phyloP scores from a whole-genome alignment of 2,888 invertebrate species.

The Tillus elongatus region DNA sequence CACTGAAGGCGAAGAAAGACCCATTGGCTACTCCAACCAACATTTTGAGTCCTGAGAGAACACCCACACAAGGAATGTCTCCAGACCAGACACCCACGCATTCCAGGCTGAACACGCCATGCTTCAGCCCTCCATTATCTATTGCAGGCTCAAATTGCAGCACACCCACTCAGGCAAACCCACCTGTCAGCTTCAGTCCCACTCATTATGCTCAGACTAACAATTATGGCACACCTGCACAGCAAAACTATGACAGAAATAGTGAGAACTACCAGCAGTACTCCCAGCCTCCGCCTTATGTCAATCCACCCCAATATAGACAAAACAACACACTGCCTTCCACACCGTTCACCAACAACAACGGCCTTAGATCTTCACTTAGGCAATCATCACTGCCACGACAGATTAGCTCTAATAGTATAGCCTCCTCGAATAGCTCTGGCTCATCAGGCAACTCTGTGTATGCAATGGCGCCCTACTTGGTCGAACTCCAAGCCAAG shows the following conservation, averaged over 20 bases:
- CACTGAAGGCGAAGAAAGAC: slow-evolving; percentile 42
- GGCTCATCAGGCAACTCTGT: slow-evolving; percentile 35
- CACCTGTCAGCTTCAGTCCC: slow-evolving; percentile 33
- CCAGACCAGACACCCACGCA: slow-evolving; percentile 42
- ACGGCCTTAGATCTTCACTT: slow-evolving; percentile 32
- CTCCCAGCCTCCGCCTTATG: slow-evolving; percentile 41
- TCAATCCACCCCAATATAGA: slow-evolving; percentile 35
- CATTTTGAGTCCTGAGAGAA: slow-evolving; percentile 37
- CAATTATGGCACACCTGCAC: slow-evolving; percentile 8
- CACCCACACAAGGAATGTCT: slow-evolving; percentile 35
- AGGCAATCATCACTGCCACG: slow-evolving; percentile 43
- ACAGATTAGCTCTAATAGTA: slow-evolving; percentile 50
- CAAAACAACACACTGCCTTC: slow-evolving; percentile 36
- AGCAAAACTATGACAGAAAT: slow-evolving; percentile 33
- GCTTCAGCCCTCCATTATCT: slow-evolving; percentile 36
- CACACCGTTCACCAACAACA: slow-evolving; percentile 27
- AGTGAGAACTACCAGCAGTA: slow-evolving; percentile 17
- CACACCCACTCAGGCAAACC: slow-evolving; percentile 36
- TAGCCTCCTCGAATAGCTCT: slow-evolving; percentile 45
- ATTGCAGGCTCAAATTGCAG: slow-evolving; percentile 36
- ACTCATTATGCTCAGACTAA: slow-evolving; percentile 26
- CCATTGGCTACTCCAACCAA: slow-evolving; percentile 40
- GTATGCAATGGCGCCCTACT: slow-evolving; percentile 40
- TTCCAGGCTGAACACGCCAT: slow-evolving; percentile 36
- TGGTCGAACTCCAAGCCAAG: slow-evolving; percentile 50